A percentile compares a stretch with the other conserved stretches of the same genome.
Evolutionary conservation across 2,113 vertebrate genomes (phyloP).

Genomic region (Monarcha castaneiventris): DNA sequence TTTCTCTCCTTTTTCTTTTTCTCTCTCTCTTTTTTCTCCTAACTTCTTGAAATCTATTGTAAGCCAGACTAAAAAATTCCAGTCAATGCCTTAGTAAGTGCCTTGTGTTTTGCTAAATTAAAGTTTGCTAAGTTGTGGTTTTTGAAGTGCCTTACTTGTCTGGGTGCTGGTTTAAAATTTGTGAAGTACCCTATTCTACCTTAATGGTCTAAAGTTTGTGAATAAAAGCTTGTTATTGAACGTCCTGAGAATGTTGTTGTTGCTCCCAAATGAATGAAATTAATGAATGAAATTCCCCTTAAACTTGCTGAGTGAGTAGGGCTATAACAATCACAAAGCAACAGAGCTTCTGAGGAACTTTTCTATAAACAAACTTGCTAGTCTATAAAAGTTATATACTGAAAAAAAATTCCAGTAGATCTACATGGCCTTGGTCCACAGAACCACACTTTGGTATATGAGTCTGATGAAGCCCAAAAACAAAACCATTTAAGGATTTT

Average conservation of each 20-base stretch:
- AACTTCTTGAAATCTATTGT: background rate
- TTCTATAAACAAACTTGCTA: background rate
- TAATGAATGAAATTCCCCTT: background rate
- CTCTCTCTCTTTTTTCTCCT: background rate
- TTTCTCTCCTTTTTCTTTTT: background rate
- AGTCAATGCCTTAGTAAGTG: background rate
- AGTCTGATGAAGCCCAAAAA: background rate
- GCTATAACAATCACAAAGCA: background rate
- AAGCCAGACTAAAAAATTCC: background rate
- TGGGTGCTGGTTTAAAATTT: background rate
- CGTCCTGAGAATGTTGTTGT: background rate
- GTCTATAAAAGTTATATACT: background rate
- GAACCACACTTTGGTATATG: background rate
- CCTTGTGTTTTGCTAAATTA: background rate
- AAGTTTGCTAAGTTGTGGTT: background rate
- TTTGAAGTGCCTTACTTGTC: background rate
- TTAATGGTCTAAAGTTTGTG: background rate
- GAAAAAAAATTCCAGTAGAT: background rate
- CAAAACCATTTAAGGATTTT: background rate
- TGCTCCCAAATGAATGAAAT: background rate
- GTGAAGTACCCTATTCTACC: background rate
- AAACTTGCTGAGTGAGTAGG: background rate
- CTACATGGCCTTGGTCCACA: background rate
- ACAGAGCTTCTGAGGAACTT: background rate
- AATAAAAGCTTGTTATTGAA: background rate